phyloP scores from a whole-genome alignment of 2,797 vertebrate genomes.

The Gallinago nigripennis region DNA sequence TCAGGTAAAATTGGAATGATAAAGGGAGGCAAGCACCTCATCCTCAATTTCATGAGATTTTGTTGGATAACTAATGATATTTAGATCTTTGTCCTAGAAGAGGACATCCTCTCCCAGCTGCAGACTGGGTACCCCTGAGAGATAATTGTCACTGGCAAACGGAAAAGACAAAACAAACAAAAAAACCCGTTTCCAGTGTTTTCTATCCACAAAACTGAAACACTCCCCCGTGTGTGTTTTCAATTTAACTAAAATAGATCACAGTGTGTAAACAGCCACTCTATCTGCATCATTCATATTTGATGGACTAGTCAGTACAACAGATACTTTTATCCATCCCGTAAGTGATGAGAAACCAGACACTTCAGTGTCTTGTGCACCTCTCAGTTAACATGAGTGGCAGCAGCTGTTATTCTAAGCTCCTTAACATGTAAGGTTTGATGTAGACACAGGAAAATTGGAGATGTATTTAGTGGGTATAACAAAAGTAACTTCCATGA shows the following conservation, averaged over 20 bases:
- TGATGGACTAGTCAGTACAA: constrained; percentile 69
- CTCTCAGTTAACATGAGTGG: constrained; percentile 68
- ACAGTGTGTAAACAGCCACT: constrained; percentile 62
- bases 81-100: neutral
- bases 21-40: neutral
- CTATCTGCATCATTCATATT: constrained; percentile 75
- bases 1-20: neutral
- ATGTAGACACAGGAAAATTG: constrained; percentile 41
- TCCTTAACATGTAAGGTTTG: neutral
- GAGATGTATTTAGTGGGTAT: neutral
- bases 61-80: neutral
- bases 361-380: constrained; percentile 51
- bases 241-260: constrained; percentile 71
- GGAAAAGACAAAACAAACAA: neutral
- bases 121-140: neutral
- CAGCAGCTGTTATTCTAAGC: constrained; percentile 64
- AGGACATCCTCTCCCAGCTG: neutral
- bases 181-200: neutral
- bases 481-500: neutral
- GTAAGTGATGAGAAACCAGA: constrained; percentile 70
- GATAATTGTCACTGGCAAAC: neutral
- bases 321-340: constrained; percentile 64
- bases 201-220: constrained; percentile 42
- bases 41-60: neutral
- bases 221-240: constrained; percentile 47